Percentiles rank a stretch among this genome's conserved stretches.
These are phyloP conservation scores for Flabesymbios commensalis DNA, from an alignment of 2,888 invertebrate species.

Conservation along the genomic window DNA sequence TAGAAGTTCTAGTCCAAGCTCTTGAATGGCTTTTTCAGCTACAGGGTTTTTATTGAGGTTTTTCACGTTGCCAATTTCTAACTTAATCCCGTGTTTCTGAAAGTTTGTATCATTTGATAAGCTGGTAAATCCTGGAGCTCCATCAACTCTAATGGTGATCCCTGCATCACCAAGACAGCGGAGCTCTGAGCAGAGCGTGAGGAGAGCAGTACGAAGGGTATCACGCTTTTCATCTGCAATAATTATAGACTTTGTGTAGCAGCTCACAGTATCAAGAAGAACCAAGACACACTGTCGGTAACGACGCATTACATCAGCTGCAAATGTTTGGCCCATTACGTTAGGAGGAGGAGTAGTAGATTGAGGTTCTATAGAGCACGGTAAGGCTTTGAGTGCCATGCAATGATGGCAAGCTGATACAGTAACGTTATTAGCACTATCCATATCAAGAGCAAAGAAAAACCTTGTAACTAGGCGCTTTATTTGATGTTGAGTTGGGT, in stretches of 20 bases:
- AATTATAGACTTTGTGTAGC: neutral
- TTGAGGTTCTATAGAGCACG: neutral
- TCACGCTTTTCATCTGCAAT: neutral
- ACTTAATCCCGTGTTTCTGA: neutral
- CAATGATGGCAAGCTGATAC: neutral
- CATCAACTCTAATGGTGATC: neutral
- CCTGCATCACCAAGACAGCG: neutral
- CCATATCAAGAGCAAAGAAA: slow-evolving; percentile 2
- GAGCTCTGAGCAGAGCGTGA: neutral
- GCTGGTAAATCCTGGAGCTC: neutral
- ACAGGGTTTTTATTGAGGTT: slow-evolving; percentile 8
- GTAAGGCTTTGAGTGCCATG: neutral
- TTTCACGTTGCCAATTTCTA: neutral
- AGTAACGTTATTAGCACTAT: neutral
- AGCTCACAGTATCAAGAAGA: neutral
- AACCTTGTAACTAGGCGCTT: neutral
- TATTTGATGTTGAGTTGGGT: slow-evolving; percentile 1
- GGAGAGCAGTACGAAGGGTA: neutral
- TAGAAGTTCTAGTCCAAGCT: neutral
- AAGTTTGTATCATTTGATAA: neutral
- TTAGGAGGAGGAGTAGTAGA: neutral
- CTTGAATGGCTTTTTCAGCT: neutral
- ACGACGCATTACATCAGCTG: slow-evolving; percentile 2
- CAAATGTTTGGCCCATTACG: neutral
- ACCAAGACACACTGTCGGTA: neutral